A percentile compares a stretch with the other conserved stretches of the same genome.
These are phyloP conservation scores for Aptenodytes patagonicus DNA, from an alignment of 2,113 vertebrate species.

Conservation along the genomic window DNA sequence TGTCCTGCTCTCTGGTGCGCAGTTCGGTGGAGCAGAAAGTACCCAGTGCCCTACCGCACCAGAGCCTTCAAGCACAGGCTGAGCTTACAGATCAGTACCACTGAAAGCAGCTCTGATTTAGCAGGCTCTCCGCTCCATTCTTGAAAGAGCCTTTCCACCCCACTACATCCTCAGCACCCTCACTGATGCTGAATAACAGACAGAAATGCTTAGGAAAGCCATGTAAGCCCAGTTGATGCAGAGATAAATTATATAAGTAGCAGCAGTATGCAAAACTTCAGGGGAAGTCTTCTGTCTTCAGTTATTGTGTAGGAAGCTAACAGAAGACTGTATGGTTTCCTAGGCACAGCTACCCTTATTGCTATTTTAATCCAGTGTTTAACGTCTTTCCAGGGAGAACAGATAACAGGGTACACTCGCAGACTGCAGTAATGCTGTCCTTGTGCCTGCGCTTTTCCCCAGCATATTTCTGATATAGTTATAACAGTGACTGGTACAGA, in stretches of 20 bases:
- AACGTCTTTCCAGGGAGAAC: constrained; percentile 49
- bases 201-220: background rate
- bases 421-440: background rate
- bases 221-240: background rate
- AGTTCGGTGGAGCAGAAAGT: background rate
- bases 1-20: background rate
- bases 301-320: constrained; percentile 47
- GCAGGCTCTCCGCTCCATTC: background rate
- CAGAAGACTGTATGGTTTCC: constrained; percentile 25
- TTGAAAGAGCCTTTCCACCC: background rate
- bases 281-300: constrained; percentile 43
- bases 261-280: constrained; percentile 47
- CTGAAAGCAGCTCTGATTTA: background rate
- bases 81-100: background rate
- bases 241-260: constrained; percentile 49
- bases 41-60: background rate
- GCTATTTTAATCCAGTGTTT: constrained; percentile 47
- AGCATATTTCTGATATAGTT: background rate
- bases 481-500: background rate
- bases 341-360: constrained; percentile 26
- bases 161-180: background rate
- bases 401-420: background rate
- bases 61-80: background rate
- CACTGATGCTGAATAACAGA: background rate
- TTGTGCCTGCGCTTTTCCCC: background rate